phyloP scores from a whole-genome alignment of 1,140 invertebrate genomes.

The Elysia chlorotica region DNA sequence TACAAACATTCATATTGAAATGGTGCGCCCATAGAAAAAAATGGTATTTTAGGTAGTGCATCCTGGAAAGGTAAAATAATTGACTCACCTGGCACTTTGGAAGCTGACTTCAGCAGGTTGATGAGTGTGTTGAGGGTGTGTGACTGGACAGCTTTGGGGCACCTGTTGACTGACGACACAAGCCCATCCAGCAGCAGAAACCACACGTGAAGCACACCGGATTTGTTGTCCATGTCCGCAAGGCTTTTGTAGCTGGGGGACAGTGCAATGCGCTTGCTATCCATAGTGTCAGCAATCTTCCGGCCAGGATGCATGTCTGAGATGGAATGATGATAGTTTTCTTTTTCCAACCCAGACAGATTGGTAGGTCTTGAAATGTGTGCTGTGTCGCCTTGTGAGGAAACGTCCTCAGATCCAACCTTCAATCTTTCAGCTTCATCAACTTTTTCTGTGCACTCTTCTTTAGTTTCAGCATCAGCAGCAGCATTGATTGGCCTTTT shows the following conservation, averaged over 20 bases:
- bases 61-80: no score
- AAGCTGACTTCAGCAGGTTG: slow-evolving; percentile 77
- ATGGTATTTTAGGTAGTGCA: no score
- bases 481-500: background rate
- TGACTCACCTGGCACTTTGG: slow-evolving; percentile 69
- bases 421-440: no score
- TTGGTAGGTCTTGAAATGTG: background rate
- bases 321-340: no score
- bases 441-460: no score
- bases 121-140: slow-evolving; percentile 86
- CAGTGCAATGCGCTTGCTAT: background rate
- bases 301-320: no score
- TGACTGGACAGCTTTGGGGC: slow-evolving; percentile 82
- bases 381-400: no score
- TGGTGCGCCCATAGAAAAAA: no score
- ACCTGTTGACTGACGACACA: slow-evolving; percentile 76
- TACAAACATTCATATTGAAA: no score
- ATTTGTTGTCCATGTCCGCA: slow-evolving; percentile 74
- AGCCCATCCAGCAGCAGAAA: slow-evolving; percentile 88
- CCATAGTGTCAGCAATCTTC: no score
- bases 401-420: no score
- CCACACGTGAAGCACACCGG: slow-evolving; percentile 88
- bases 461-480: no score
- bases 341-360: background rate
- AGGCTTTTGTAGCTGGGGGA: slow-evolving; percentile 29